Percentiles rank a stretch among this genome's conserved stretches.
Evolutionary conservation across 2,113 vertebrate genomes (phyloP).

Genomic region (Rhinolophus ferrumequinum): DNA sequence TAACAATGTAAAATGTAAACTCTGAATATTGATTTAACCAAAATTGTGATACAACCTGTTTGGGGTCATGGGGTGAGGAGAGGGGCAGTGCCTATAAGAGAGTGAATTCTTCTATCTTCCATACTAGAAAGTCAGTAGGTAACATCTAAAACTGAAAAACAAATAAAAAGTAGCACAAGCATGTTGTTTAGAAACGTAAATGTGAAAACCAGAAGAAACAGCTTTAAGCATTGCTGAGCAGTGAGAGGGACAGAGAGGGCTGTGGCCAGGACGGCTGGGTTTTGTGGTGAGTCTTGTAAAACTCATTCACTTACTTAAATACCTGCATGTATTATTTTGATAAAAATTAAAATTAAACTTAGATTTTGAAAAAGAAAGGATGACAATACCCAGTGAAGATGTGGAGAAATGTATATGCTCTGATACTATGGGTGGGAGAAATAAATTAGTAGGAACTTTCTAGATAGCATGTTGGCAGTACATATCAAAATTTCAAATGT

Average conservation of each 20-base stretch:
- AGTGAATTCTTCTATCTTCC: neutral
- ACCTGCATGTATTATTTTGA: neutral
- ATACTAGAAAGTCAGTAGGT: neutral
- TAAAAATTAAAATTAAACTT: constrained; percentile 26
- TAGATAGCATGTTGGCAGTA: neutral
- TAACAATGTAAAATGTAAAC: neutral
- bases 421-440: neutral
- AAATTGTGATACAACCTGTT: neutral
- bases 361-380: constrained; percentile 16
- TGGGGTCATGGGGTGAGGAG: neutral
- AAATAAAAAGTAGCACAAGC: neutral
- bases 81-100: neutral
- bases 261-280: neutral
- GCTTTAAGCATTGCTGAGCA: neutral
- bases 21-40: constrained; percentile 18
- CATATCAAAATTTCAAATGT: neutral
- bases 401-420: neutral
- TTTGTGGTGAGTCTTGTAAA: neutral
- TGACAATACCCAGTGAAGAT: neutral
- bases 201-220: neutral
- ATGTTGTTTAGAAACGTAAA: neutral
- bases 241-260: no score
- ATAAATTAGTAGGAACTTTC: neutral
- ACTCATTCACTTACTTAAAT: neutral
- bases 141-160: neutral